Base-by-base conservation (phyloP, 2,888 invertebrate species). In the Lasiommata megera region DNA sequence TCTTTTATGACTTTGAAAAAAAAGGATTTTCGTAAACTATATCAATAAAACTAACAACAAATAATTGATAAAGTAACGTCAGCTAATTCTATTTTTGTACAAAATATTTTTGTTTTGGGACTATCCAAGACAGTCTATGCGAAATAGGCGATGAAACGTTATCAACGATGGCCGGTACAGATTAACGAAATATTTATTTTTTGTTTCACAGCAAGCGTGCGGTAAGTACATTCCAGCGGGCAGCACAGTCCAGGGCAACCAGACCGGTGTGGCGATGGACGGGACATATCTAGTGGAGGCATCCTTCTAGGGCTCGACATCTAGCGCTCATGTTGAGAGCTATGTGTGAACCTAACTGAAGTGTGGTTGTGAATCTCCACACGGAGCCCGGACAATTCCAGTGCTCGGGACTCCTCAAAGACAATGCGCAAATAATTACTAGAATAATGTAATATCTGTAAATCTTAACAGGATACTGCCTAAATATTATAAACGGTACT, bases 151-250 rank as follows among this genome's bases (percentile, higher is more conserved):
- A 51, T 48, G 28, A 38, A 51, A 0, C 11, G n/a, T 16, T 2
- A 14, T 5, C 0, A 38, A 31, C 7, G 3, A 31, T 1, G 8
- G 1, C 11, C 11, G 9, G 3, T 34, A 34, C 9, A 34, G 9
- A 3, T 34, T 11, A 31, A 31, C 9, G 31, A 28, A 34, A 31
- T 50, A 36, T 31, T 37, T 58, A 7, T 37, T 43, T 57, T 64
- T 65, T 58, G 62, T 64, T 69, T 91, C 89, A 78, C 93, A 95
- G 93, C 94, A 96, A 93, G 95, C 95, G 70, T 96, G 96, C 86
- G 96, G 95, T 77, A 96, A 96, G 90, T 96, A 96, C 92, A 96
- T 96, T 93, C 96, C 96, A 72, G 96, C 96, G 67, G 94, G 96
- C 69, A 93, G 95, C 78, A 95, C 95, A 70, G 94, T 94, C 76